phyloP scores from a whole-genome alignment of 2,797 vertebrate species.

The Myotis pilosus region DNA sequence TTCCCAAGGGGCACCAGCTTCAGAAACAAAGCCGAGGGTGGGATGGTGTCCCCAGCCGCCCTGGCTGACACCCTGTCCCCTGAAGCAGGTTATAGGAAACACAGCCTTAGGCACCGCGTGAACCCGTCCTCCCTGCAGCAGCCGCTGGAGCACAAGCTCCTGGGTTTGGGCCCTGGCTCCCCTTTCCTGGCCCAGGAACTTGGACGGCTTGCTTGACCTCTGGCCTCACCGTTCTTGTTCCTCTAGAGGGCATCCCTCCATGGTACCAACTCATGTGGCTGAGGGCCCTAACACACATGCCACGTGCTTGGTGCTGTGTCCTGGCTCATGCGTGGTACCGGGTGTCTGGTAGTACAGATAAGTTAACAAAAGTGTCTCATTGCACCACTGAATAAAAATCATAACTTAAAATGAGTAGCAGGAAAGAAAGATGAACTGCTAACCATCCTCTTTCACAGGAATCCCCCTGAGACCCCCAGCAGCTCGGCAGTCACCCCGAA shows the following conservation, averaged over 20 bases:
- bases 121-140: not conserved
- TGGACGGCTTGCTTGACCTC: not conserved
- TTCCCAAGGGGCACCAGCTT: not conserved
- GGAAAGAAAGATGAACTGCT: not conserved
- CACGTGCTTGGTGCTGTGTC: not conserved
- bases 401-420: not conserved
- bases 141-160: not conserved
- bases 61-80: not conserved
- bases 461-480: not conserved
- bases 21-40: not conserved
- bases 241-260: not conserved
- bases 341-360: accelerated
- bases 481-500: not conserved
- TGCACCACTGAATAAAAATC: not conserved
- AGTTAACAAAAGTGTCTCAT: not conserved
- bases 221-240: not conserved
- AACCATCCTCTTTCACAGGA: not conserved
- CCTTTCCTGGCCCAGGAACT: not conserved
- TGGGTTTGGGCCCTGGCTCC: not conserved
- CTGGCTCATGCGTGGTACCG: too few relatives aligned
- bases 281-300: not conserved
- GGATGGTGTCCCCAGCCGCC: too few relatives aligned
- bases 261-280: not conserved
- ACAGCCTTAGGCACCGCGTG: not conserved
- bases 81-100: not conserved